Conservation (phyloP, 2,888 invertebrate species). For the Zhengitettix transpicula region DNA sequence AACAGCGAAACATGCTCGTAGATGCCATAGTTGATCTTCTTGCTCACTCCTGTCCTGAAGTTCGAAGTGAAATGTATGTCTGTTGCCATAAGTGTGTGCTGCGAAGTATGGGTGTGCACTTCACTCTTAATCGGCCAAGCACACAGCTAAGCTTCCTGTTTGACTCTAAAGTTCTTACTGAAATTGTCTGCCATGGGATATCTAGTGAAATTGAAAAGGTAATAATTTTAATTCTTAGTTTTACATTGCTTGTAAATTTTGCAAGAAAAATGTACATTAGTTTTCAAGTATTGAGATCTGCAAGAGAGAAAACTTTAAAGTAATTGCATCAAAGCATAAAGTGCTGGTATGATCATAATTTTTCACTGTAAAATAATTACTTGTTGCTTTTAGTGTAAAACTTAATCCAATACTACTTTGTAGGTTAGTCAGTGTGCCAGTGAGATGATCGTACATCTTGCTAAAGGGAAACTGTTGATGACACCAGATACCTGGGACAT, state of each 20-base stretch:
- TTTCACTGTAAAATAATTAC: background rate
- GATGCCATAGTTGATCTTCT: slow-evolving; percentile 30
- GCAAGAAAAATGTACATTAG: background rate
- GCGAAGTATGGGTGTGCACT: slow-evolving; percentile 32
- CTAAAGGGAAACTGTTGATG: slow-evolving; percentile 45
- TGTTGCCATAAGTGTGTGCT: slow-evolving; percentile 35
- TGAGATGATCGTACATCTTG: slow-evolving; percentile 41
- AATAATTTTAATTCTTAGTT: slow-evolving; percentile 3
- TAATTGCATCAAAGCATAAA: background rate
- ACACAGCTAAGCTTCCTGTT: slow-evolving; percentile 38
- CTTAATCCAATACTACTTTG: slow-evolving; percentile 12
- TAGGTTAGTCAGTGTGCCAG: slow-evolving; percentile 40
- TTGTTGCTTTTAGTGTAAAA: no score
- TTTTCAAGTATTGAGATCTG: no score
- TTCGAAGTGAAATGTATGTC: slow-evolving; percentile 35
- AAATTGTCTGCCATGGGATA: slow-evolving; percentile 46
- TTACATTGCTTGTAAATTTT: background rate
- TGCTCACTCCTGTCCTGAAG: slow-evolving; percentile 36
- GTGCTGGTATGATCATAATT: background rate
- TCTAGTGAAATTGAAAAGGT: slow-evolving; percentile 28
- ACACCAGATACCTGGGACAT: slow-evolving; percentile 43
- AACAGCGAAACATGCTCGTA: background rate
- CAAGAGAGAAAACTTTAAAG: background rate
- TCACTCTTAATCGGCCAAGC: slow-evolving; percentile 19
- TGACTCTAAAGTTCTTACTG: slow-evolving; percentile 38